phyloP scores from a whole-genome alignment of 2,888 invertebrate species.

The Calameuta filiformis region DNA sequence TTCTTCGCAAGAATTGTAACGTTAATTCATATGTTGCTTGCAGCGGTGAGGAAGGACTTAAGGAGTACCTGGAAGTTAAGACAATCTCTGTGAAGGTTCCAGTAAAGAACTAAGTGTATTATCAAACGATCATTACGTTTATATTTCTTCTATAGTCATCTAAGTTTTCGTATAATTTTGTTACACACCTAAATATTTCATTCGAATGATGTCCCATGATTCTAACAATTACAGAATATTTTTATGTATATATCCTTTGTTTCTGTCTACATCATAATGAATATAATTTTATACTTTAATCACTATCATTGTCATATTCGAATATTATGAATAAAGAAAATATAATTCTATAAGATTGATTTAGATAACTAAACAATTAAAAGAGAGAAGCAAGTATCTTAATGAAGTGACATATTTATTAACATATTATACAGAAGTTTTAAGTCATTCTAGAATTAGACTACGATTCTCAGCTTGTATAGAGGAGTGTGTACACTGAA shows the following conservation, averaged over 20 bases:
- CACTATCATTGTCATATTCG: no score
- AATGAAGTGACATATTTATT: not conserved
- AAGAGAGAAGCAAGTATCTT: not conserved
- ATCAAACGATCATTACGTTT: slow-evolving; percentile 23
- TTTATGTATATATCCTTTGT: not conserved
- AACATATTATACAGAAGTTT: not conserved
- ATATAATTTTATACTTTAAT: no score
- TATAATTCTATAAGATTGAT: not conserved
- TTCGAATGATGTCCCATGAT: not conserved
- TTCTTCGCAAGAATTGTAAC: not conserved
- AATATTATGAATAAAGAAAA: not conserved
- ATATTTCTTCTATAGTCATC: slow-evolving; percentile 8
- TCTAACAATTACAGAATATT: not conserved
- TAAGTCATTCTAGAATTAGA: not conserved
- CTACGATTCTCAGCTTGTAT: not conserved
- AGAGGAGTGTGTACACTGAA: not conserved
- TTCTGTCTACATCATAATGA: not conserved
- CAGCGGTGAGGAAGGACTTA: slow-evolving; percentile 82
- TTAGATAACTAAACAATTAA: not conserved
- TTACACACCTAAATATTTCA: not conserved
- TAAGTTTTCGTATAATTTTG: not conserved
- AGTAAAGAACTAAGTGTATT: not conserved
- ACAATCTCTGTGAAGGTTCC: slow-evolving; percentile 70
- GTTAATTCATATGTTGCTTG: slow-evolving; percentile 35
- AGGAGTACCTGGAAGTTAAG: slow-evolving; percentile 83